Conservation (phyloP, 2,888 invertebrate genomes). For the Tortricodes alternella region DNA sequence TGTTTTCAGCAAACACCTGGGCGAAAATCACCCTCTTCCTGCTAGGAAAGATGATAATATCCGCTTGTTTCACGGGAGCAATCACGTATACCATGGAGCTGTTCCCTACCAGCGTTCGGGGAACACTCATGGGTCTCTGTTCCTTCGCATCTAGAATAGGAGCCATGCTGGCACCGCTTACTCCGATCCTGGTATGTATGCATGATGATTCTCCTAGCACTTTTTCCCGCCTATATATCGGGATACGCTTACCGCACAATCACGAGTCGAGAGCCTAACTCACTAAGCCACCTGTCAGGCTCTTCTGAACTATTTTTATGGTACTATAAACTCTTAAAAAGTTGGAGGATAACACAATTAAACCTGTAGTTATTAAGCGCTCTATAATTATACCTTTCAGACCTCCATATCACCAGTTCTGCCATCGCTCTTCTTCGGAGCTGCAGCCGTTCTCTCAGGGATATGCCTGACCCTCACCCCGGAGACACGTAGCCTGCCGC, state of each 20-base stretch:
- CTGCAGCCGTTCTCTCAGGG: conserved; percentile 58
- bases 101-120: conserved; percentile 85
- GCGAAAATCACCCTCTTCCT: conserved; percentile 72
- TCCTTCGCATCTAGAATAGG: conserved; percentile 83
- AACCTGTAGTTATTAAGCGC: neutral
- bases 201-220: too few species aligned
- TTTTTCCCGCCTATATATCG: too few species aligned
- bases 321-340: too few species aligned
- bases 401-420: conserved; percentile 59
- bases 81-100: conserved; percentile 85
- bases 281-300: too few species aligned
- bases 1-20: conserved; percentile 52
- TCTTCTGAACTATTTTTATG: too few species aligned
- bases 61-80: conserved; percentile 83
- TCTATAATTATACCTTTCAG: conserved; percentile 60
- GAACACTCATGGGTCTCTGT: conserved; percentile 83
- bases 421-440: conserved; percentile 68
- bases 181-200: conserved; percentile 78
- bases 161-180: conserved; percentile 85
- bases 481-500: conserved; percentile 64
- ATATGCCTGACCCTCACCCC: conserved; percentile 57
- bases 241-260: too few species aligned
- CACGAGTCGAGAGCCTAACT: too few species aligned
- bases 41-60: conserved; percentile 83
- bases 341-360: too few species aligned